Evolutionary conservation across 2,797 vertebrate species (phyloP).

Genomic region (Ctenochaetus hawaiiensis): DNA sequence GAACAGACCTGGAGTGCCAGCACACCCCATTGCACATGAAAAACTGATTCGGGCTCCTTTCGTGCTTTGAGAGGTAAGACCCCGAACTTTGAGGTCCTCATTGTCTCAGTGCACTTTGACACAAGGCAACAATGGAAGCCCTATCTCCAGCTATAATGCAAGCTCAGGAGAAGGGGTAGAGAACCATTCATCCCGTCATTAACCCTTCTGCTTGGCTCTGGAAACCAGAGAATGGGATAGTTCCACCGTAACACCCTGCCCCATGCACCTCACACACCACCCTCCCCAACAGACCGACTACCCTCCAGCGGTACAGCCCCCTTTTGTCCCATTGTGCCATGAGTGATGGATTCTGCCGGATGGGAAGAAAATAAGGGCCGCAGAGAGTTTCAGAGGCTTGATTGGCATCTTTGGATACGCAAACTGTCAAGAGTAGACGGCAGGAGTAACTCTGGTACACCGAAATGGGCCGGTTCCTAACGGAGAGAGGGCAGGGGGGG

Average conservation of each 20-base stretch:
- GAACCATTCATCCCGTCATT: slow-evolving; percentile 79
- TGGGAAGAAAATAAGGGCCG: slow-evolving; percentile 71
- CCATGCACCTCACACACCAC: slow-evolving; percentile 69
- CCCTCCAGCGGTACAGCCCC: slow-evolving; percentile 70
- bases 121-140: slow-evolving; percentile 77
- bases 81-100: slow-evolving; percentile 74
- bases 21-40: slow-evolving; percentile 82
- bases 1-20: slow-evolving; percentile 73
- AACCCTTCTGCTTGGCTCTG: slow-evolving; percentile 73
- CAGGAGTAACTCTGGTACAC: slow-evolving; percentile 72
- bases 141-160: slow-evolving; percentile 70
- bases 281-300: slow-evolving; percentile 61
- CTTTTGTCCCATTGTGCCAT: slow-evolving; percentile 81
- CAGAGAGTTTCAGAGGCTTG: slow-evolving; percentile 71
- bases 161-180: slow-evolving; percentile 69
- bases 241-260: slow-evolving; percentile 75
- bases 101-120: slow-evolving; percentile 78
- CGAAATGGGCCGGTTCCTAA: slow-evolving; percentile 61
- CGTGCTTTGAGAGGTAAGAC: slow-evolving; percentile 65
- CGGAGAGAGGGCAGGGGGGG: slow-evolving; percentile 63
- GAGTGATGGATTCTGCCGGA: slow-evolving; percentile 83
- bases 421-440: slow-evolving; percentile 77
- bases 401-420: slow-evolving; percentile 81
- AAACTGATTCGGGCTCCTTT: slow-evolving; percentile 65
- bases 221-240: slow-evolving; percentile 76